phyloP scores from a whole-genome alignment of 2,888 invertebrate genomes.

The Hedychridium roseum region DNA sequence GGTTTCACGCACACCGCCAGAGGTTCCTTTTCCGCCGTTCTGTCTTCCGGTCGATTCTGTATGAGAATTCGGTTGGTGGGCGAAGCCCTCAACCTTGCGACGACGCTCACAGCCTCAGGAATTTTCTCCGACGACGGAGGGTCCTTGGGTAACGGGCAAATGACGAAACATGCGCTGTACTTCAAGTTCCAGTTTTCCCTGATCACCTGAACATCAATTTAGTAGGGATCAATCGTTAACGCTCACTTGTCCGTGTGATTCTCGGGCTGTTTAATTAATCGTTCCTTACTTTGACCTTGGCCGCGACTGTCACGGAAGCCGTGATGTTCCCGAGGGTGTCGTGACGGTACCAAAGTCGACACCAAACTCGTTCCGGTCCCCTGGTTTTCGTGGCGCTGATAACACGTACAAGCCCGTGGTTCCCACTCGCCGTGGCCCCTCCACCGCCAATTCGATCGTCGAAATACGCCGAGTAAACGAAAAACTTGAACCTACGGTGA shows the following conservation, averaged over 20 bases:
- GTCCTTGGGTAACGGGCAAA: conserved; percentile 77
- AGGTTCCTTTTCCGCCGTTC: conserved; percentile 66
- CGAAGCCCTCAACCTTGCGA: conserved; percentile 68
- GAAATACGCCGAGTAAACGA: conserved; percentile 90
- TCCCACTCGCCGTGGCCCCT: conserved; percentile 54
- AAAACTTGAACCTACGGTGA: conserved; percentile 79
- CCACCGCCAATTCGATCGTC: conserved; percentile 70
- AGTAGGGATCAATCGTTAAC: not conserved
- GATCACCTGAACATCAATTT: conserved; percentile 70
- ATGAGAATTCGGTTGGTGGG: conserved; percentile 74
- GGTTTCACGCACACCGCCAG: conserved; percentile 90
- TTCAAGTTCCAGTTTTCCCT: conserved; percentile 94
- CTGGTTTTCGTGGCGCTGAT: conserved; percentile 90
- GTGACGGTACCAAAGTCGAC: conserved; percentile 77
- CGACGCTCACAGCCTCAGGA: conserved; percentile 77
- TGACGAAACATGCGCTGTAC: conserved; percentile 88
- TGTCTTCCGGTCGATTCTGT: conserved; percentile 67
- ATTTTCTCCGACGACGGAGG: conserved; percentile 68
- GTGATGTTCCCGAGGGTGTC: conserved; percentile 59
- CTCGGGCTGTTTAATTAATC: too few species aligned
- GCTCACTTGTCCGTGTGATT: too few species aligned
- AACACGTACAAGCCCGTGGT: conserved; percentile 75
- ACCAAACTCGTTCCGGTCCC: conserved; percentile 82
- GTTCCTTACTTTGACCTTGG: conserved; percentile 78
- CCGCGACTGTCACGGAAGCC: conserved; percentile 73